Evolutionary conservation across 1,140 invertebrate genomes (phyloP).

Genomic region (Limonius californicus): DNA sequence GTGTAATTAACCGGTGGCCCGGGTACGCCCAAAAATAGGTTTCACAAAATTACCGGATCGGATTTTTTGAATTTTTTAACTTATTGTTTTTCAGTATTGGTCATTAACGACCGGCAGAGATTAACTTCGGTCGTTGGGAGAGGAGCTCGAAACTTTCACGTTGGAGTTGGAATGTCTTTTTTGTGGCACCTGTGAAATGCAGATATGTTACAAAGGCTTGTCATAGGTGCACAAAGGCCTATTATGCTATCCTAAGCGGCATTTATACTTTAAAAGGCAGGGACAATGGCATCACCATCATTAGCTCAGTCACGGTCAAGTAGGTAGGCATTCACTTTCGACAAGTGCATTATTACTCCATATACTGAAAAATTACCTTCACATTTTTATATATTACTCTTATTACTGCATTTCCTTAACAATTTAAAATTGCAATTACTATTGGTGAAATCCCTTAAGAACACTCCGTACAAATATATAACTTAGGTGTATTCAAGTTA

Average conservation of each 20-base stretch:
- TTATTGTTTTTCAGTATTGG: conserved; percentile 16
- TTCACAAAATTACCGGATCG: conserved; percentile 18
- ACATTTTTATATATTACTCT: too few species aligned
- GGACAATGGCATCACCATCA: conserved; percentile 25
- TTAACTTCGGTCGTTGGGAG: too few species aligned
- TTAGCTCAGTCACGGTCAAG: conserved; percentile 28
- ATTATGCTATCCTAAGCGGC: conserved; percentile 23
- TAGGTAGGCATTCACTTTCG: conserved; percentile 13
- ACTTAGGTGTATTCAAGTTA: too few species aligned
- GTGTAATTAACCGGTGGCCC: conserved; percentile 33
- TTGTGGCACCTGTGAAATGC: neutral
- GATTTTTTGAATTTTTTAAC: conserved; percentile 18
- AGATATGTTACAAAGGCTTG: neutral
- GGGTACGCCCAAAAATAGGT: conserved; percentile 24
- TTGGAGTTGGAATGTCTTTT: conserved; percentile 11
- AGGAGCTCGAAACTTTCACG: neutral
- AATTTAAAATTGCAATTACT: too few species aligned
- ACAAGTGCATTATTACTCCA: neutral
- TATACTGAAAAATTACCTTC: neutral
- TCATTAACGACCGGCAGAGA: neutral
- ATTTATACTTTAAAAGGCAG: conserved; percentile 19
- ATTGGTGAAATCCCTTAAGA: too few species aligned
- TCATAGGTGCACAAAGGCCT: conserved; percentile 19
- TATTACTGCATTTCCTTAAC: too few species aligned
- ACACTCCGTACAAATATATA: too few species aligned